Percentiles rank a stretch among this genome's conserved stretches.
Evolutionary conservation across 1,140 invertebrate species (phyloP).

Genomic region (Tyrophagus putrescentiae): DNA sequence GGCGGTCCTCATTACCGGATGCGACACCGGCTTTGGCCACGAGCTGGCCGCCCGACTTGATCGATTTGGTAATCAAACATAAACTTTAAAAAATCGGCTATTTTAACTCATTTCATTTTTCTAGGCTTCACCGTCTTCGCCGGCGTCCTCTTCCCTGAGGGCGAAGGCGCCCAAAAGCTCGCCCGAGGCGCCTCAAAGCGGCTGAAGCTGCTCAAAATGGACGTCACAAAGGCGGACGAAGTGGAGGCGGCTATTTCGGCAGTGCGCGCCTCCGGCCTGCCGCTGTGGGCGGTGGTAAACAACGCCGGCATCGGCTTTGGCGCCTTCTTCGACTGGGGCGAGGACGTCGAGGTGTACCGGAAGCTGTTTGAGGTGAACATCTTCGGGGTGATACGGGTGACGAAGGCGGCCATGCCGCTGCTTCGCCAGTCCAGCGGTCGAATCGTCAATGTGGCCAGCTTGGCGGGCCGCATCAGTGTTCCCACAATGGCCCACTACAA

Average conservation of each 20-base stretch:
- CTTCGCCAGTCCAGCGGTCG: slow-evolving; percentile 24
- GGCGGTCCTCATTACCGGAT: slow-evolving; percentile 22
- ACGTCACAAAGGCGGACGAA: slow-evolving; percentile 48
- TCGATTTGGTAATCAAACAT: slow-evolving; percentile 31
- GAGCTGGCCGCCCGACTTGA: slow-evolving; percentile 30
- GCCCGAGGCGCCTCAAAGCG: slow-evolving; percentile 29
- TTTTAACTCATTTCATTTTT: too few species aligned
- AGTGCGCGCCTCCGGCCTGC: slow-evolving; percentile 15
- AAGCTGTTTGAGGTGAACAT: slow-evolving; percentile 25
- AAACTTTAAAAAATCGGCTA: too few species aligned
- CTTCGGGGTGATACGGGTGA: slow-evolving; percentile 22
- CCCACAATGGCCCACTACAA: slow-evolving; percentile 19
- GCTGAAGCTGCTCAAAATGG: slow-evolving; percentile 41
- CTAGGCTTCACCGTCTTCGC: slow-evolving; percentile 44
- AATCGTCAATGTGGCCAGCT: slow-evolving; percentile 23
- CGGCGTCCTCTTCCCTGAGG: slow-evolving; percentile 45
- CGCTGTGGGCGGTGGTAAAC: slow-evolving; percentile 32
- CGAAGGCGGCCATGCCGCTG: slow-evolving; percentile 23
- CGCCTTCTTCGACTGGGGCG: slow-evolving; percentile 33
- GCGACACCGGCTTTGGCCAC: slow-evolving; percentile 27
- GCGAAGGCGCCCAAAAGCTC: slow-evolving; percentile 34
- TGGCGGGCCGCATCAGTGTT: slow-evolving; percentile 21
- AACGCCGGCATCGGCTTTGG: slow-evolving; percentile 36
- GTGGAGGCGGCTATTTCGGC: slow-evolving; percentile 32
- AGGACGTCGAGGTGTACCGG: slow-evolving; percentile 12